These are phyloP conservation scores for Pecten maximus DNA, from an alignment of 2,888 invertebrate genomes.

Conservation along the genomic window DNA sequence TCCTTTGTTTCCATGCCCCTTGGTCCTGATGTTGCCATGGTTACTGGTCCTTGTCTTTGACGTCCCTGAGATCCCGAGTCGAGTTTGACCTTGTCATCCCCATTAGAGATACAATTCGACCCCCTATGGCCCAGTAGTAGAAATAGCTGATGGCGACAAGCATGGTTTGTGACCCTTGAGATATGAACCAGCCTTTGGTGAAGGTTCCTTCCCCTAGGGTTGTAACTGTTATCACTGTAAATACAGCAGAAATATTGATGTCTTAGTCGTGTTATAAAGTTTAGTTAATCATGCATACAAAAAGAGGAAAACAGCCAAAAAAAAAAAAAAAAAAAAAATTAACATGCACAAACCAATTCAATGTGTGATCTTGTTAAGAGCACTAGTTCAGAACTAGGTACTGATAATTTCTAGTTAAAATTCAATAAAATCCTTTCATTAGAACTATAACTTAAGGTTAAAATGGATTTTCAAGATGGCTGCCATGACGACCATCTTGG, in stretches of 20 bases:
- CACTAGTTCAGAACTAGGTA: too few relatives aligned
- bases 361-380: too few relatives aligned
- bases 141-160: neutral
- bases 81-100: slow-evolving; percentile 3
- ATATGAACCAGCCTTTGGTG: slow-evolving; percentile 19
- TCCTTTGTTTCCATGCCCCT: neutral
- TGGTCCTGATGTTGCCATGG: neutral
- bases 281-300: neutral
- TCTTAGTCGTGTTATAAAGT: neutral
- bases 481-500: too few relatives aligned
- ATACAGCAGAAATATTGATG: neutral
- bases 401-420: too few relatives aligned
- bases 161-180: slow-evolving; percentile 1
- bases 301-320: neutral
- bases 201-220: neutral
- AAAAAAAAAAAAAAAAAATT: too few relatives aligned
- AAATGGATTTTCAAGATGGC: too few relatives aligned
- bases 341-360: too few relatives aligned
- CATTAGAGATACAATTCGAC: neutral
- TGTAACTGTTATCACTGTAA: slow-evolving; percentile 7
- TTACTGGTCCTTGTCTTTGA: slow-evolving; percentile 17
- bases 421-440: too few relatives aligned
- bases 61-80: neutral
- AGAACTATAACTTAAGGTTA: too few relatives aligned
- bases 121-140: slow-evolving; percentile 26